Conservation (phyloP, 1,140 invertebrate genomes). For the Phocides pigmalion region DNA sequence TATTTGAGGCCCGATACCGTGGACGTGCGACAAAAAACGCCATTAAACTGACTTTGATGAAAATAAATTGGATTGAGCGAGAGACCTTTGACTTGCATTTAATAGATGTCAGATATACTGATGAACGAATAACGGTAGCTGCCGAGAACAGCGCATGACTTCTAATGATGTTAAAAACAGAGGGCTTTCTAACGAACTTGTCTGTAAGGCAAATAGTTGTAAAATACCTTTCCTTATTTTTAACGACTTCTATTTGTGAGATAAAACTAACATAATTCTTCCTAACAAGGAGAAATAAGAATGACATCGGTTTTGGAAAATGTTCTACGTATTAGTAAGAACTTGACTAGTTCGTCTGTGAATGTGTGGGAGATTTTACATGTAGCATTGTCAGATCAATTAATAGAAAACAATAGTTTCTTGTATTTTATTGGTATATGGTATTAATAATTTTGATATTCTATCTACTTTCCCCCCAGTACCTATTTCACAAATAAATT, state of each 20-base stretch:
- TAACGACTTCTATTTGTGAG: slow-evolving; percentile 26
- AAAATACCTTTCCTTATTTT: slow-evolving; percentile 20
- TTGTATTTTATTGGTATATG: no score
- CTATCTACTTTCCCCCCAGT: no score
- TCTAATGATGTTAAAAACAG: slow-evolving; percentile 33
- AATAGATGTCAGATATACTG: slow-evolving; percentile 45
- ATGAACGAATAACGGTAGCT: slow-evolving; percentile 43
- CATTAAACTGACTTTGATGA: slow-evolving; percentile 48
- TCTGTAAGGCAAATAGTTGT: slow-evolving; percentile 26
- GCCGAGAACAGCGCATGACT: slow-evolving; percentile 28
- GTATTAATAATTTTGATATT: no score
- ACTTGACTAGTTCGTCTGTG: not conserved
- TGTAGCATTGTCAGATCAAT: no score
- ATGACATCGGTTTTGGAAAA: not conserved
- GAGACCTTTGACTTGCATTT: slow-evolving; percentile 46
- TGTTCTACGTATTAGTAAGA: not conserved
- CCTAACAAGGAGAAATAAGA: slow-evolving; percentile 5
- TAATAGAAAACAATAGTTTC: no score
- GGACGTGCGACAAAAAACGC: slow-evolving; percentile 43
- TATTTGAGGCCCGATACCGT: slow-evolving; percentile 50
- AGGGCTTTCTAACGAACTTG: slow-evolving; percentile 30
- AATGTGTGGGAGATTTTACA: no score
- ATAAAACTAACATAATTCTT: slow-evolving; percentile 15
- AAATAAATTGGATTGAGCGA: slow-evolving; percentile 63
- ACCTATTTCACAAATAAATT: no score